Percentiles rank a stretch among this genome's conserved stretches.
Conservation (phyloP, 92 coral and sea anemone species). For the Ricordea florida region DNA sequence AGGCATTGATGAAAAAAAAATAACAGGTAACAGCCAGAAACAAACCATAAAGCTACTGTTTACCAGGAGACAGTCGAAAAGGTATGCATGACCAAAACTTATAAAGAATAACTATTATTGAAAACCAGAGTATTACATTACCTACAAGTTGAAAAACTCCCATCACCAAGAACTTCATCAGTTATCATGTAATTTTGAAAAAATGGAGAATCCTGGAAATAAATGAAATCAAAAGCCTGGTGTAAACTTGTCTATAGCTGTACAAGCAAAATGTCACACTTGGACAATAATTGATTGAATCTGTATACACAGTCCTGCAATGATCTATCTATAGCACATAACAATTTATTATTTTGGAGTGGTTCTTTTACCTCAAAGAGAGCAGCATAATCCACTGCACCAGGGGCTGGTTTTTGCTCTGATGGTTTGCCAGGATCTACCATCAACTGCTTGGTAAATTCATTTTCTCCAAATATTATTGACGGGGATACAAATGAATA, state of each 20-base stretch:
- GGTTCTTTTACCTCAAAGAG: constrained; percentile 79
- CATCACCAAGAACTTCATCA: constrained; percentile 98
- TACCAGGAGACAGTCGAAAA: no score
- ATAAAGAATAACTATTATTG: neutral
- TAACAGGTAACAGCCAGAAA: no score
- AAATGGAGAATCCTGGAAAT: constrained; percentile 86
- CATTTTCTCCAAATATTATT: constrained; percentile 92
- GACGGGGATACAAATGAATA: constrained; percentile 99
- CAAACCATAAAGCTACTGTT: no score
- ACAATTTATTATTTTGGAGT: neutral
- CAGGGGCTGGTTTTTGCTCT: constrained; percentile 78
- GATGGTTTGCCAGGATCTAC: constrained; percentile 50
- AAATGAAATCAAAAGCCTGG: no score
- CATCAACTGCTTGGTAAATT: constrained; percentile 62
- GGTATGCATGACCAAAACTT: no score
- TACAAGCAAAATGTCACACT: no score
- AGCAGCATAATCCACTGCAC: constrained; percentile 96
- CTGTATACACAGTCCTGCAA: neutral
- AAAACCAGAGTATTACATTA: neutral
- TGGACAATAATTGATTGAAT: no score
- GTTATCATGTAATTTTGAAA: constrained; percentile 91
- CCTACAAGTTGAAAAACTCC: constrained; percentile 99
- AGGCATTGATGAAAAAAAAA: neutral
- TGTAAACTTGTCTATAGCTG: no score
- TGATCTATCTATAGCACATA: neutral